phyloP scores from a whole-genome alignment of 23 tunicate species.

The Oikopleura albicans region DNA sequence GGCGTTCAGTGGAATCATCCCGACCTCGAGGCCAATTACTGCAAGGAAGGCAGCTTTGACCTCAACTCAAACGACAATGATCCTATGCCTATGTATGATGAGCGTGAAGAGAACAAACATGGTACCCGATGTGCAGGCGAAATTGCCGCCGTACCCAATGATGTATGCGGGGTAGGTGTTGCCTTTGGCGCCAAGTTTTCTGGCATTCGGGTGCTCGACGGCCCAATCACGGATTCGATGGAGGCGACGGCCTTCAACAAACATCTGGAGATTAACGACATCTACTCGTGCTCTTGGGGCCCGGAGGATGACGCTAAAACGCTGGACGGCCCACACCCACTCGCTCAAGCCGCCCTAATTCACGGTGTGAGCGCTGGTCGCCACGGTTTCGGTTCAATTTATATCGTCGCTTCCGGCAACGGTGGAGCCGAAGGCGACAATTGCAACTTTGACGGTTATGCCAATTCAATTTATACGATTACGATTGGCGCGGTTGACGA shows the following conservation, averaged over 20 bases:
- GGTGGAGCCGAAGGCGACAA: conserved; percentile 72
- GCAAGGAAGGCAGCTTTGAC: conserved; percentile 67
- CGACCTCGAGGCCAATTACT: conserved; percentile 47
- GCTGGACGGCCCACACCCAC: conserved; percentile 80
- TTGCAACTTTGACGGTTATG: conserved; percentile 96
- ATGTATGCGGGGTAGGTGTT: conserved; percentile 78
- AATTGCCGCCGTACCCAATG: conserved; percentile 61
- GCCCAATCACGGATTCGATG: conserved; percentile 74
- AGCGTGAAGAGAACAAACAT: conserved; percentile 53
- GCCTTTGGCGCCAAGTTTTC: conserved; percentile 60
- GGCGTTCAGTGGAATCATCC: conserved; percentile 96
- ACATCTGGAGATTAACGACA: conserved; percentile 51
- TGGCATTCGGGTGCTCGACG: conserved; percentile 75
- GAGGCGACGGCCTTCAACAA: conserved; percentile 89
- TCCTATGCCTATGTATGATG: conserved; percentile 46
- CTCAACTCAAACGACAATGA: conserved; percentile 73
- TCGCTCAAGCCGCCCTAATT: conserved; percentile 48
- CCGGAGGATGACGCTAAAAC: conserved; percentile 96
- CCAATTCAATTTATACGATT: conserved; percentile 71
- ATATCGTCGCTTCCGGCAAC: conserved; percentile 88
- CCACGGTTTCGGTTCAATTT: conserved; percentile 76
- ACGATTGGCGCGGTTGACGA: conserved; percentile 98
- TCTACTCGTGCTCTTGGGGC: conserved; percentile 97
- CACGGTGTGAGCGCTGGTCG: conserved; percentile 94
- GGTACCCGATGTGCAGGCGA: conserved; percentile 98